A percentile compares a stretch with the other conserved stretches of the same genome.
Evolutionary conservation across 2,113 vertebrate genomes (phyloP).

Genomic region (Austrofundulus limnaeus): DNA sequence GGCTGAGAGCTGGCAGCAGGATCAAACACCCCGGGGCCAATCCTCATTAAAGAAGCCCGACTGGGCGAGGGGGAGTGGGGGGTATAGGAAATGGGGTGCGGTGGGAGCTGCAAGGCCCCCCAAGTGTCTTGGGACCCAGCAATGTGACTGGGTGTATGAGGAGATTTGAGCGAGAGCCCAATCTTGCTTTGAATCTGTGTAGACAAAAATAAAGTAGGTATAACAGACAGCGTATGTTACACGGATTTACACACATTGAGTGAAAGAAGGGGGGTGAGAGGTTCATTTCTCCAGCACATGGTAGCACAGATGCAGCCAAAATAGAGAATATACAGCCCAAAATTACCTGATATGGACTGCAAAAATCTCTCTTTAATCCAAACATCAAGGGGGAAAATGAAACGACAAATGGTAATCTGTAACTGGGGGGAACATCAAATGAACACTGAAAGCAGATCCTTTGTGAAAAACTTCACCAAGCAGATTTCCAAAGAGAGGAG

Average conservation of each 20-base stretch:
- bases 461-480: neutral
- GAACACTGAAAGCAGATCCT: conserved; percentile 4
- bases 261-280: neutral
- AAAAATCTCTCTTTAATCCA: conserved; percentile 44
- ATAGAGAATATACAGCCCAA: conserved; percentile 6
- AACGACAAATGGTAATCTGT: conserved; percentile 19
- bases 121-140: conserved; percentile 52
- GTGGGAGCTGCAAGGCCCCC: conserved; percentile 30
- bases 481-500: neutral
- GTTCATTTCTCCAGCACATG: no score
- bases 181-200: conserved; percentile 41
- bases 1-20: conserved; percentile 60
- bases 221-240: conserved; percentile 31
- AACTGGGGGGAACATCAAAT: conserved; percentile 20
- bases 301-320: conserved; percentile 13
- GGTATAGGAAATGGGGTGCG: no score
- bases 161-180: conserved; percentile 41
- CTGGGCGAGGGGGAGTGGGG: conserved; percentile 52
- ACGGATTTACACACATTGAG: conserved; percentile 10
- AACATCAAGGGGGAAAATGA: conserved; percentile 28
- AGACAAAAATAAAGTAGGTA: conserved; percentile 35
- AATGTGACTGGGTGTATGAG: conserved; percentile 19
- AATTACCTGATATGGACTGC: neutral
- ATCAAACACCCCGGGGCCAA: conserved; percentile 70
- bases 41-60: conserved; percentile 74